Evolutionary conservation across 2,888 invertebrate genomes (phyloP), one percentile per base, ranked within the genome.

Genomic region (Euzophera pinguis): DNA sequence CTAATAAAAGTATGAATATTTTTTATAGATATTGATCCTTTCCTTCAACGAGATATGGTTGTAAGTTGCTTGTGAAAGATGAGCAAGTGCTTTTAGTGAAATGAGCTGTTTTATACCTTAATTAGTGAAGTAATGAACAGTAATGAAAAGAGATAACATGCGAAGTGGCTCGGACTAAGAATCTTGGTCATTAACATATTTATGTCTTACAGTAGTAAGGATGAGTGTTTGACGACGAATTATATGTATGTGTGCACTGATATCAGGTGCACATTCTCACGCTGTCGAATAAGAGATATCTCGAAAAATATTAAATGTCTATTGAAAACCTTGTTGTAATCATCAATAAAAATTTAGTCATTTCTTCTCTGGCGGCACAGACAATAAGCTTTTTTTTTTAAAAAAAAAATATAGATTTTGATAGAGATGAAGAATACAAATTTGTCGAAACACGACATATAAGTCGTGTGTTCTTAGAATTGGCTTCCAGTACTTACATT

Each of bases 41-140:
- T 43, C 3, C 27, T 2, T 1, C 0, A 22, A 12, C 1, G 10
- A 32, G 12, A 32, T 32, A 45, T 14, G 29, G 32, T 16, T 14
- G 32, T 32, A 32, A 45, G 32, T 45, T 45, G n/a, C 16, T 14
- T 45, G 16, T 27, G 32, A 34, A 9, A 12, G 10, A 7, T 8
- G 13, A 34, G 32, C 45, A 45, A 32, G 45, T 45, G 45, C 45
- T 45, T 45, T 45, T 13, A 45, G 32, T 45, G 45, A 16, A 45
- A 45, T 32, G 32, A 29, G 29, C 51, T 50, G 53, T 57, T 52
- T 51, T 39, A 53, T 53, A 50, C 41, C 57, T 57, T 57, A 57
- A 57, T 57, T 57, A 53, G 54, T 38, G 39, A 47, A 34, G 48
- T 54, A 50, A 53, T 49, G 47, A 50, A 49, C 54, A 29, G 50